A percentile compares a stretch with the other conserved stretches of the same genome.
phyloP scores from a whole-genome alignment of 2,888 invertebrate genomes.

The Hypercompe scribonia region DNA sequence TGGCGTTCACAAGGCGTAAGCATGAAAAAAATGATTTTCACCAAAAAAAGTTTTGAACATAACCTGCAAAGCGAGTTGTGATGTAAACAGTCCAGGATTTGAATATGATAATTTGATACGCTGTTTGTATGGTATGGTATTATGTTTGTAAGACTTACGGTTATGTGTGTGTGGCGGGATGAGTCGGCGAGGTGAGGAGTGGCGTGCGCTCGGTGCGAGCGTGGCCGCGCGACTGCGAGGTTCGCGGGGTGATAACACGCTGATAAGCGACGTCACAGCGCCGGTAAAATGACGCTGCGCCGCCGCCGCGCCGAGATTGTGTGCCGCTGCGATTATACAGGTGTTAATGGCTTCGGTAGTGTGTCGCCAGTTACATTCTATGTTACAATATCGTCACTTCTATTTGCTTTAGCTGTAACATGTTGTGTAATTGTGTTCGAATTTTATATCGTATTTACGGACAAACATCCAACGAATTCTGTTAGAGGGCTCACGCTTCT shows the following conservation, averaged over 20 bases:
- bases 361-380: conserved; percentile 9
- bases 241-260: conserved; percentile 79
- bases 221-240: conserved; percentile 78
- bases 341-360: conserved; percentile 12
- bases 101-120: not conserved
- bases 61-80: conserved; percentile 4
- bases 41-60: conserved; percentile 12
- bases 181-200: conserved; percentile 34
- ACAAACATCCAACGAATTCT: not conserved
- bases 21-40: conserved; percentile 25
- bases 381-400: conserved; percentile 10
- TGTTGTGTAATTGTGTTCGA: conserved; percentile 6
- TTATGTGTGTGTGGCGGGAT: conserved; percentile 28
- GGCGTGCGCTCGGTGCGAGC: conserved; percentile 68
- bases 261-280: conserved; percentile 75
- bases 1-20: conserved; percentile 56
- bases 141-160: conserved; percentile 36
- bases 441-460: not conserved
- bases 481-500: not conserved
- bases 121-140: conserved; percentile 11
- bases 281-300: conserved; percentile 55
- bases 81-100: not conserved
- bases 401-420: conserved; percentile 14
- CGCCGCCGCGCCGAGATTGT: conserved; percentile 12
- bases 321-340: conserved; percentile 14